phyloP scores from a whole-genome alignment of 2,888 invertebrate species.

The Polymixis lichenea region DNA sequence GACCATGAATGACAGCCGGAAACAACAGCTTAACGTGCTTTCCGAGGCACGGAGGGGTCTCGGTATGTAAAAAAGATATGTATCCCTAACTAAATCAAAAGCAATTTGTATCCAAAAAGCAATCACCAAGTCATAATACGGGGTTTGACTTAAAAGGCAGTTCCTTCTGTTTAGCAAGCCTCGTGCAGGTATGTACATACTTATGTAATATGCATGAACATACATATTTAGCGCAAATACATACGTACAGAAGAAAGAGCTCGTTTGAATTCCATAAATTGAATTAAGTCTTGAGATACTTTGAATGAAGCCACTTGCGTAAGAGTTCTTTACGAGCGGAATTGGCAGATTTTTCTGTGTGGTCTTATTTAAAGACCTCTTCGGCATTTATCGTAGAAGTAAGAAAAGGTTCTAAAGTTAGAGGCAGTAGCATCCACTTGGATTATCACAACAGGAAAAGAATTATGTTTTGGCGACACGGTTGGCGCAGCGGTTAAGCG shows the following conservation, averaged over 20 bases:
- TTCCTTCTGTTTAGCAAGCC: conserved; percentile 37
- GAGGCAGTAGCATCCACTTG: background rate
- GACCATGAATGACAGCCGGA: no score
- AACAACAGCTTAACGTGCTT: no score
- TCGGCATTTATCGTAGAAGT: no score
- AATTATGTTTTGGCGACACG: no score
- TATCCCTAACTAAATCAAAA: background rate
- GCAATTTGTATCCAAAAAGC: conserved; percentile 29
- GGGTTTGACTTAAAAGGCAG: conserved; percentile 24
- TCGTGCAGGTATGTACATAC: conserved; percentile 46
- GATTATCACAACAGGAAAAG: background rate
- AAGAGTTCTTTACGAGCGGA: conserved; percentile 20
- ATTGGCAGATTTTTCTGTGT: background rate
- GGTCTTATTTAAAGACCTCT: conserved; percentile 3
- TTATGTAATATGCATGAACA: conserved; percentile 49
- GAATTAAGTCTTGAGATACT: conserved; percentile 26
- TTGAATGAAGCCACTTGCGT: conserved; percentile 32
- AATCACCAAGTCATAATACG: conserved; percentile 23
- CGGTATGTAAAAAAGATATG: no score
- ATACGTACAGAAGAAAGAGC: conserved; percentile 30
- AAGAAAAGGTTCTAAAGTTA: no score
- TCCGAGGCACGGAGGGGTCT: no score
- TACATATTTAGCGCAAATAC: conserved; percentile 37
- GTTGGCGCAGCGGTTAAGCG: no score
- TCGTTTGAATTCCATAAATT: conserved; percentile 49